Percentiles rank a stretch among this genome's conserved stretches.
Evolutionary conservation across 2,113 vertebrate genomes (phyloP).

Genomic region (Isichthys henryi): DNA sequence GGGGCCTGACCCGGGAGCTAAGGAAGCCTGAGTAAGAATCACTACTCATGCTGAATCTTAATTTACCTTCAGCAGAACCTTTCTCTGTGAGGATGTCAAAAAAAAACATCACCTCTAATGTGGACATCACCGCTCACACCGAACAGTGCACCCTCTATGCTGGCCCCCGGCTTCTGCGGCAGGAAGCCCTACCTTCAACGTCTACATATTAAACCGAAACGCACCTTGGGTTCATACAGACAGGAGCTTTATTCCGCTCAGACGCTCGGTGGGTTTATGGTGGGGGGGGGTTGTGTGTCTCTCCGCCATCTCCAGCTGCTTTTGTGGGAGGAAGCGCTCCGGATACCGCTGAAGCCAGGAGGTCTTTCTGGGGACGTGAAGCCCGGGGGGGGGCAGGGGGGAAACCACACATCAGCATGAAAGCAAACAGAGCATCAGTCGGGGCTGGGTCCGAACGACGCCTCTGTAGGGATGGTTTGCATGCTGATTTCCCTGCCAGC

Average conservation of each 20-base stretch:
- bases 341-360: constrained; percentile 50
- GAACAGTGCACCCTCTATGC: background rate
- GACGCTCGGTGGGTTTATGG: constrained; percentile 25
- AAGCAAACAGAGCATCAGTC: constrained; percentile 45
- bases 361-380: constrained; percentile 50
- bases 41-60: background rate
- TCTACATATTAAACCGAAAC: background rate
- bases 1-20: background rate
- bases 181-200: background rate
- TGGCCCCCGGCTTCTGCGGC: background rate
- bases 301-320: constrained; percentile 41
- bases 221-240: background rate
- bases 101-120: background rate
- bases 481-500: constrained; percentile 63
- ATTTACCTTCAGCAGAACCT: background rate
- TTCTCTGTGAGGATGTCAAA: background rate
- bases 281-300: constrained; percentile 37
- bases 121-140: background rate
- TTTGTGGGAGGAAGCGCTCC: constrained; percentile 56
- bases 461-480: constrained; percentile 49
- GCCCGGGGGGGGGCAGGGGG: constrained; percentile 38
- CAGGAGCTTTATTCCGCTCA: background rate
- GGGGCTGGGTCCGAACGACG: constrained; percentile 49
- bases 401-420: constrained; percentile 50
- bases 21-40: background rate